Conservation (phyloP, 1,140 invertebrate species). For the Cryptotermes secundus region DNA sequence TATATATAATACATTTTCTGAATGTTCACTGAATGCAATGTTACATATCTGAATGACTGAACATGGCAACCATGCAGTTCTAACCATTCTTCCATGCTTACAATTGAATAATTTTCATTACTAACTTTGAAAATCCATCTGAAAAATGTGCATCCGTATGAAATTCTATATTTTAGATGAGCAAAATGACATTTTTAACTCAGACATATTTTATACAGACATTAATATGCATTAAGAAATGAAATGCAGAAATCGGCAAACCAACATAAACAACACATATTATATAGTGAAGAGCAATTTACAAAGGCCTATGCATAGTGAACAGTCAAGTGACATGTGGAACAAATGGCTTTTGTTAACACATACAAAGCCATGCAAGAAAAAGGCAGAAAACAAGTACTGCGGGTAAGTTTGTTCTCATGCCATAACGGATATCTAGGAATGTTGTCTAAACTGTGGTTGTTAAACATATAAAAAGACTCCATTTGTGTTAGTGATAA, state of each 20-base stretch:
- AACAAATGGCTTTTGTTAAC: not conserved
- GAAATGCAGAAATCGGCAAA: not conserved
- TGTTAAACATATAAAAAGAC: conserved; percentile 22
- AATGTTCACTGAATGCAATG: not conserved
- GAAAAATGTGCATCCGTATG: not conserved
- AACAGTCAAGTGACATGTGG: not conserved
- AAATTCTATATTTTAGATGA: not conserved
- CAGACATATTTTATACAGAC: not conserved
- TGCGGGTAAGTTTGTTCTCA: not conserved
- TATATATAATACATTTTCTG: not conserved
- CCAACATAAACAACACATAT: not conserved
- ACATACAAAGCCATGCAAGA: not conserved
- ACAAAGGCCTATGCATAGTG: not conserved
- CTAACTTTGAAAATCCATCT: not conserved
- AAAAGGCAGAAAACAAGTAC: not conserved
- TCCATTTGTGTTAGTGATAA: conserved; percentile 37
- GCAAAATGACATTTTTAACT: not conserved
- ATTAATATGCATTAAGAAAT: not conserved
- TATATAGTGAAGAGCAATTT: not conserved
- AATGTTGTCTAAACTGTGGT: not conserved
- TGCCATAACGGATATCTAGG: not conserved
- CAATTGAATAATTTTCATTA: not conserved
- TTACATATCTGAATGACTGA: not conserved
- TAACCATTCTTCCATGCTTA: no score
- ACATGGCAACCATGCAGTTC: no score